Percentiles rank a stretch among this genome's conserved stretches.
phyloP scores from a whole-genome alignment of 2,888 invertebrate species.

The Metacarcinus magister region DNA sequence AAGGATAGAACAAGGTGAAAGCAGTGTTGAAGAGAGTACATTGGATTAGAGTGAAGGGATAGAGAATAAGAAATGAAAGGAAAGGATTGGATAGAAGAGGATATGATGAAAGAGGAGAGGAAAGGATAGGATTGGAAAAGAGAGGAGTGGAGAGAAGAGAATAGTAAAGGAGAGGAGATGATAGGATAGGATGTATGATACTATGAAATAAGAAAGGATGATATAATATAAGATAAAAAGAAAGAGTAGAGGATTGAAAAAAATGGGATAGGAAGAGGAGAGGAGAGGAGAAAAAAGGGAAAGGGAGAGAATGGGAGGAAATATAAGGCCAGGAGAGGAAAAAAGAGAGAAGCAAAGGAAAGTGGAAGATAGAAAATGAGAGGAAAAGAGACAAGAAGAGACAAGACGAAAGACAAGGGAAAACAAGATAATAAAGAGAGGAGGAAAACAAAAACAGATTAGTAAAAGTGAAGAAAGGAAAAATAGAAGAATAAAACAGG shows the following conservation, averaged over 20 bases:
- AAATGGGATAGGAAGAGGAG: not conserved
- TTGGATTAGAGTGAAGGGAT: not conserved
- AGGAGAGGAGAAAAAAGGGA: not conserved
- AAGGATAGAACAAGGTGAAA: not conserved
- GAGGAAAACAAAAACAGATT: no score
- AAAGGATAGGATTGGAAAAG: not conserved
- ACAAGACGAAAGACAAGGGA: no score
- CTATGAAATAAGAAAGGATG: not conserved
- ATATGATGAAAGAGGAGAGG: not conserved
- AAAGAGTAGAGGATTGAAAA: not conserved
- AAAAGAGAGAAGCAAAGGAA: not conserved
- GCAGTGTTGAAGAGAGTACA: no score
- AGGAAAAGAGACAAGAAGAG: no score
- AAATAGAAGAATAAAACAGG: no score
- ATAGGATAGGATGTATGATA: not conserved
- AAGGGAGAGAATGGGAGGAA: not conserved
- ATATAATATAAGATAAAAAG: not conserved
- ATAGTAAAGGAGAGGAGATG: not conserved
- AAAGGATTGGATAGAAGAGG: not conserved
- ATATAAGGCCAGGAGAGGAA: not conserved
- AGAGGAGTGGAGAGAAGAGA: not conserved
- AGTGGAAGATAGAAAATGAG: no score
- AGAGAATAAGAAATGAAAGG: not conserved
- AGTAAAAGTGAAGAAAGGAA: no score
- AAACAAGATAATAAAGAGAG: no score